Conservation (phyloP, 1,140 invertebrate species). For the Lucilia sericata region DNA sequence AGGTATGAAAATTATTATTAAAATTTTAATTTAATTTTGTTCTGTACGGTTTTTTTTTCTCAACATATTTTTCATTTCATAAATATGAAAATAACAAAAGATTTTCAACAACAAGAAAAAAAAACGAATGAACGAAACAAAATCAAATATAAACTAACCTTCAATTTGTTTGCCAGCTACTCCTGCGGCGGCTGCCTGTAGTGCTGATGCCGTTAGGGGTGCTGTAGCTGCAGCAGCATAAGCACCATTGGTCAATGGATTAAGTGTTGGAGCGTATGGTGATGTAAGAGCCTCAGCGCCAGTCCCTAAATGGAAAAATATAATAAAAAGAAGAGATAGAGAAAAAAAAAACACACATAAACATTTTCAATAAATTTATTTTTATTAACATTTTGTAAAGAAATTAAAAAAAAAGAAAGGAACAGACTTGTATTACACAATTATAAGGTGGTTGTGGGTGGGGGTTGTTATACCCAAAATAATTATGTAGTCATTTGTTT, state of each 20-base stretch:
- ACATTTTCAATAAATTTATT: slow-evolving; percentile 30
- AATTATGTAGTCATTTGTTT: slow-evolving; percentile 1
- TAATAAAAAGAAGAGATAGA: not conserved
- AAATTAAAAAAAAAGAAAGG: not conserved
- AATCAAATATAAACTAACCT: slow-evolving; percentile 52
- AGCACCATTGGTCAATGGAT: slow-evolving; percentile 59
- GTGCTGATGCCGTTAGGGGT: slow-evolving; percentile 56
- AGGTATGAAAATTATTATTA: too few species aligned
- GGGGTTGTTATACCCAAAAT: not conserved
- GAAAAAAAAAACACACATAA: slow-evolving; percentile 20
- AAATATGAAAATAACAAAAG: not conserved
- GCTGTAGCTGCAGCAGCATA: slow-evolving; percentile 51
- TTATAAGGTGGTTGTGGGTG: not conserved
- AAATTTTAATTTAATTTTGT: too few species aligned
- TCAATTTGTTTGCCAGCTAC: slow-evolving; percentile 67
- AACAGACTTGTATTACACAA: not conserved
- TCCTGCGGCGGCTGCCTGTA: slow-evolving; percentile 61
- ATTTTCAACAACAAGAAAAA: not conserved
- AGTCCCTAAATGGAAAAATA: slow-evolving; percentile 54
- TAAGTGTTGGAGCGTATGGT: slow-evolving; percentile 57
- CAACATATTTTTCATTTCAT: too few species aligned
- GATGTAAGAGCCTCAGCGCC: slow-evolving; percentile 53
- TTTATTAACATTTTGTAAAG: slow-evolving; percentile 29
- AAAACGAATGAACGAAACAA: not conserved
- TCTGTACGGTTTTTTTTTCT: too few species aligned